Percentiles rank a stretch among this genome's conserved stretches.
Conservation (phyloP, 2,797 vertebrate genomes). For the Myripristis jacobus region DNA sequence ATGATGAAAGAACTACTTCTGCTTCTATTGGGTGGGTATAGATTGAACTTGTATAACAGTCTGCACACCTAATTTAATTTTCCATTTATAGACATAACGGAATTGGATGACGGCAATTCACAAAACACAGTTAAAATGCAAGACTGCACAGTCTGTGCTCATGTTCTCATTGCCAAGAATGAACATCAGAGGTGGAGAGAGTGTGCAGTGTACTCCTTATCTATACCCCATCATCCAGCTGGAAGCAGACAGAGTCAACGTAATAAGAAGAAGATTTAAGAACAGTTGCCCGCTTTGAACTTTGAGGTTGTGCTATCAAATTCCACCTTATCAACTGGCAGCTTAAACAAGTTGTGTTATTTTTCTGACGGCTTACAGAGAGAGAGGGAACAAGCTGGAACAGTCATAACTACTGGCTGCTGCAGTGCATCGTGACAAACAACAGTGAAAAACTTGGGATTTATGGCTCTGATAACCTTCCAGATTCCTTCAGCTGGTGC, state of each 20-base stretch:
- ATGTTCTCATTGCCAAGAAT: slow-evolving; percentile 50
- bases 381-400: slow-evolving; percentile 47
- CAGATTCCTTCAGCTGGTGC: slow-evolving; percentile 78
- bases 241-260: slow-evolving; percentile 63
- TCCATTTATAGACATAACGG: slow-evolving; percentile 72
- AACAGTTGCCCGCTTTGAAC: slow-evolving; percentile 76
- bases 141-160: slow-evolving; percentile 64
- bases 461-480: slow-evolving; percentile 85
- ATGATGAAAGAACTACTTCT: slow-evolving; percentile 66
- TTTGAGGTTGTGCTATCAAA: slow-evolving; percentile 68
- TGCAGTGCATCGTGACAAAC: slow-evolving; percentile 77
- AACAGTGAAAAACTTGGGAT: slow-evolving; percentile 75
- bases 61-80: slow-evolving; percentile 77
- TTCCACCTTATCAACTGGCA: slow-evolving; percentile 72
- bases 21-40: slow-evolving; percentile 53
- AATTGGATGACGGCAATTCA: slow-evolving; percentile 69
- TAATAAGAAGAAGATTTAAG: slow-evolving; percentile 71
- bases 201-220: slow-evolving; percentile 48
- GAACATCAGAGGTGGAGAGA: slow-evolving; percentile 51
- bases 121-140: slow-evolving; percentile 72
- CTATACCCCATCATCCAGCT: slow-evolving; percentile 65
- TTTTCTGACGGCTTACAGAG: slow-evolving; percentile 64
- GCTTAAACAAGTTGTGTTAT: slow-evolving; percentile 72
- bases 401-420: slow-evolving; percentile 70
- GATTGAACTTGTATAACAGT: slow-evolving; percentile 69